Evolutionary conservation across 2,797 vertebrate species (phyloP).

Genomic region (Limosa lapponica): DNA sequence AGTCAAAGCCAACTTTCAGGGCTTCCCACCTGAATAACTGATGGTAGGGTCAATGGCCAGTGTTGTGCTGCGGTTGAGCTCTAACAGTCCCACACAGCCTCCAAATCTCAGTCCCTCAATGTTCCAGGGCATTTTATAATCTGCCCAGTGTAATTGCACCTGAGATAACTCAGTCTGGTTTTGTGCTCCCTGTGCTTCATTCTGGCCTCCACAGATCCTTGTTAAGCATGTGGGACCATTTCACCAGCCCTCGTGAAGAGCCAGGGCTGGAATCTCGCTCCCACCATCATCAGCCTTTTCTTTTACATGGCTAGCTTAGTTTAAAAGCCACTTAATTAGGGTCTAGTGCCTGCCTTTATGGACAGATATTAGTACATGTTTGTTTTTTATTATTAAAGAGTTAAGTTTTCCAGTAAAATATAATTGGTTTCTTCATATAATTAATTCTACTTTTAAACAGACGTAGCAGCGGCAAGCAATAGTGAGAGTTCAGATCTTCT

Average conservation of each 20-base stretch:
- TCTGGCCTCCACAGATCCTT: not conserved
- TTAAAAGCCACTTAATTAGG: not conserved
- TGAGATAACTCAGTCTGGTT: accelerated
- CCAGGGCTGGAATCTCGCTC: not conserved
- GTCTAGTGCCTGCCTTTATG: not conserved
- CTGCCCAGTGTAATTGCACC: not conserved
- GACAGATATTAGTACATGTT: not conserved
- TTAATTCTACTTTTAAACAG: not conserved
- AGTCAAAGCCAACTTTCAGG: not conserved
- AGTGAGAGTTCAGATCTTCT: not conserved
- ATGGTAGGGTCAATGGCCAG: accelerated
- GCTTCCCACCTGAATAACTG: not conserved
- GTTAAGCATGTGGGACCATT: accelerated
- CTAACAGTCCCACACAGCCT: accelerated
- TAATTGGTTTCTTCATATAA: not conserved
- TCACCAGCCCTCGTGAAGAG: accelerated
- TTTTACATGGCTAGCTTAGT: not conserved
- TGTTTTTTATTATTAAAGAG: not conserved
- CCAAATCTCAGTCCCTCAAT: not conserved
- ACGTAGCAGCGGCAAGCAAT: not conserved
- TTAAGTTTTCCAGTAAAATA: not conserved
- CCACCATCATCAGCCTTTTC: not conserved
- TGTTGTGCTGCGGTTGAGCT: too few species aligned
- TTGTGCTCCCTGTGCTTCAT: not conserved
- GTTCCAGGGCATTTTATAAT: not conserved